phyloP scores from a whole-genome alignment of 2,797 vertebrate genomes.

The Myoxocephalus aenaeus region DNA sequence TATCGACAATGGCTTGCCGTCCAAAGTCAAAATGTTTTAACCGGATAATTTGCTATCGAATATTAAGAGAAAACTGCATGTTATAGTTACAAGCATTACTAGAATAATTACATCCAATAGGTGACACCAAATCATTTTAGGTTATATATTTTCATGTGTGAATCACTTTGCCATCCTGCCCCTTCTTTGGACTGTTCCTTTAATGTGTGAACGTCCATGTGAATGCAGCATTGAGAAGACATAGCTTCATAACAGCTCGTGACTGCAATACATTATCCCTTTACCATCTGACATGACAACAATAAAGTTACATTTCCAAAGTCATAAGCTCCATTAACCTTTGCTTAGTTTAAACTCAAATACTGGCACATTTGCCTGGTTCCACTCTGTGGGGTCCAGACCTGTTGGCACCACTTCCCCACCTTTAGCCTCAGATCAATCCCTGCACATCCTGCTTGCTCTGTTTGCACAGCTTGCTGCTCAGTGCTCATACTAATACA shows the following conservation, averaged over 20 bases:
- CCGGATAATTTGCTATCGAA: no score
- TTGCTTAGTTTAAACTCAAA: conserved; percentile 76
- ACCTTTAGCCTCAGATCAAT: conserved; percentile 77
- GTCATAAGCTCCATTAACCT: conserved; percentile 74
- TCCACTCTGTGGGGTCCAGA: conserved; percentile 80
- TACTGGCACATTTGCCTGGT: conserved; percentile 77
- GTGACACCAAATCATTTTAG: no score
- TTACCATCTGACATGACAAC: conserved; percentile 30
- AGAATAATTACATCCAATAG: not conserved
- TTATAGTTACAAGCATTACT: not conserved
- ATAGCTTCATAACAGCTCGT: not conserved
- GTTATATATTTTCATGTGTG: not conserved
- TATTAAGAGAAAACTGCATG: not conserved
- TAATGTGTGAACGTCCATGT: not conserved
- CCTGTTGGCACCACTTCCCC: conserved; percentile 77
- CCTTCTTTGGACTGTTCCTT: not conserved
- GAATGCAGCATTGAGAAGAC: not conserved
- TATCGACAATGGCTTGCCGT: no score
- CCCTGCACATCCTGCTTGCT: conserved; percentile 62
- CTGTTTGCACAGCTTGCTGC: conserved; percentile 82
- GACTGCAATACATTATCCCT: not conserved
- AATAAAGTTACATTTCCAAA: conserved; percentile 61
- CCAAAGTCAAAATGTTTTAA: no score
- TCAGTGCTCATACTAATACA: conserved; percentile 71
- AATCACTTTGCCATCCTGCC: not conserved